A percentile compares a stretch with the other conserved stretches of the same genome.
Evolutionary conservation across 2,888 invertebrate species (phyloP).

Genomic region (Drosophila cracens): DNA sequence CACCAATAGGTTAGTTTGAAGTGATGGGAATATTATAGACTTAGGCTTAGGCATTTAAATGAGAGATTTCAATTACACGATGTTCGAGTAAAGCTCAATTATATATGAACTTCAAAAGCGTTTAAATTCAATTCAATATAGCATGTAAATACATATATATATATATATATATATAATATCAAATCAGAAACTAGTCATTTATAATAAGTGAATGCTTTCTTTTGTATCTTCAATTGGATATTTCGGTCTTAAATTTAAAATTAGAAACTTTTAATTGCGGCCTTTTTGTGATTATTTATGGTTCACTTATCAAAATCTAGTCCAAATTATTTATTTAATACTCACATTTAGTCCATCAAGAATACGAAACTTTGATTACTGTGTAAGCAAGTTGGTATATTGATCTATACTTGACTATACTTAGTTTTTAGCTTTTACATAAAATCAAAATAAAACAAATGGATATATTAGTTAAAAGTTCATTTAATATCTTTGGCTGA

Average conservation of each 20-base stretch:
- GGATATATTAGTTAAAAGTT: conserved; percentile 9
- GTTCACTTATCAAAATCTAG: conserved; percentile 63
- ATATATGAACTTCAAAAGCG: conserved; percentile 5
- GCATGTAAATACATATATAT: conserved; percentile 22
- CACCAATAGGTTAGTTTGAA: conserved; percentile 59
- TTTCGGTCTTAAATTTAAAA: conserved; percentile 9
- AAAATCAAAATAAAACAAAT: conserved; percentile 28
- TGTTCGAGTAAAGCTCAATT: conserved; percentile 38
- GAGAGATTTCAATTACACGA: conserved; percentile 18
- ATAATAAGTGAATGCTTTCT: conserved; percentile 31
- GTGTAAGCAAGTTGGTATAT: conserved; percentile 17
- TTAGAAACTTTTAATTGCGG: conserved; percentile 61
- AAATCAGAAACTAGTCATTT: conserved; percentile 29
- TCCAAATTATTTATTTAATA: conserved; percentile 57
- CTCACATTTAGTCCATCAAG: background rate
- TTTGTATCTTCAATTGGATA: conserved; percentile 17
- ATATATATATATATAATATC: background rate
- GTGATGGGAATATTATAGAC: conserved; percentile 18
- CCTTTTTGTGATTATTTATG: conserved; percentile 70
- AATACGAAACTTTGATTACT: conserved; percentile 14
- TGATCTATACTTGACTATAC: conserved; percentile 16
- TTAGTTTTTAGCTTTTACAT: conserved; percentile 22
- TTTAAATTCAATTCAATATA: conserved; percentile 11
- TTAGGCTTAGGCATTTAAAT: conserved; percentile 9
- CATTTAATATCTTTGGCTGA: conserved; percentile 2